Evolutionary conservation across 2,888 invertebrate species (phyloP), one percentile per base, ranked within the genome.

Genomic region (Mantis religiosa): DNA sequence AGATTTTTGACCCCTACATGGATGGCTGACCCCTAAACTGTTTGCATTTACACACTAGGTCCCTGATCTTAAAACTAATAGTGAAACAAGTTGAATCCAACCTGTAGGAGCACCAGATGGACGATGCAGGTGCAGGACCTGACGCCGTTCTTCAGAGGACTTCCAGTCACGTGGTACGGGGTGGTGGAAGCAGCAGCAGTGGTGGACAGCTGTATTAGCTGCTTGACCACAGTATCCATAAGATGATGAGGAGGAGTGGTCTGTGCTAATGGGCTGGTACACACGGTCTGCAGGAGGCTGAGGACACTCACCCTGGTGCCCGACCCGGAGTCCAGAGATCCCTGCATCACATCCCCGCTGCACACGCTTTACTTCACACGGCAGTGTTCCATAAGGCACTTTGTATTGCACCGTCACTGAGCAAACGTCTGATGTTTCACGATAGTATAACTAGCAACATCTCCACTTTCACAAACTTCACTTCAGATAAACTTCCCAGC

Each of bases 41-140:
- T 20, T 41, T 1, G 12, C 41, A 41, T 12, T 41, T 12, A 41
- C 41, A 41, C 41, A 34, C 41, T 41, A 41, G 12, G 41, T 41
- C 12, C 41, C 41, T 41, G 9, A 41, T 41, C 41, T 41, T 41
- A 41, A 41, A 41, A 12, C 34, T 41, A 41, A 41, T 12, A 41
- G 41, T 41, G 41, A 41, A 41, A 41, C 41, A 41, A 41, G 41
- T 41, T 41, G 41, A 41, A 12, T 41, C 41, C 41, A 41, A 88
- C 88, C 88, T 88, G 88, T 9, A 88, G 54, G 81, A 92, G 91
- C 8, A 92, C 90, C 41, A 92, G 90, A 86, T 92, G 92, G 9
- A 92, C 91, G 85, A 91, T 90, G 89, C 92, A 92, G 54, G 91
- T 87, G 91, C 92, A 92, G 27, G 91, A 90, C 88, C 91, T 92